Conservation (phyloP, 2,888 invertebrate genomes). For the Mylabris sibirica region DNA sequence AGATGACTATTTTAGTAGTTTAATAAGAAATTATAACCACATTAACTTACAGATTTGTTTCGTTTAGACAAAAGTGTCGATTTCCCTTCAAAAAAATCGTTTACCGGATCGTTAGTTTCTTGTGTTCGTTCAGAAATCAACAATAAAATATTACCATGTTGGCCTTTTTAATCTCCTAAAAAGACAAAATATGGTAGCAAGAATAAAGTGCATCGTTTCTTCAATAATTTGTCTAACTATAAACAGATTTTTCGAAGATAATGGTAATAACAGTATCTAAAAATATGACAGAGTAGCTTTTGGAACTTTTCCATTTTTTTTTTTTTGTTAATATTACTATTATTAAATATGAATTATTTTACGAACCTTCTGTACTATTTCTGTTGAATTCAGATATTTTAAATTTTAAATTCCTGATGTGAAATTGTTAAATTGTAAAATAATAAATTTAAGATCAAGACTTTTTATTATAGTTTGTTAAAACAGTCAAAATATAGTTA, state of each 20-base stretch:
- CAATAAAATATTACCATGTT: constrained; percentile 2
- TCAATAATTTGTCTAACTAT: constrained; percentile 37
- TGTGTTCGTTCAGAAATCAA: background rate
- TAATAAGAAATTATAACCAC: constrained; percentile 21
- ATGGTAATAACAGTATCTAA: constrained; percentile 40
- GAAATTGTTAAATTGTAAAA: background rate
- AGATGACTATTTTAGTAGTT: constrained; percentile 16
- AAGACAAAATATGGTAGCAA: background rate
- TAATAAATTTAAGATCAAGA: background rate
- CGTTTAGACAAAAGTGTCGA: constrained; percentile 18
- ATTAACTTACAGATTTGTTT: constrained; percentile 13
- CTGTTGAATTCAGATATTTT: background rate
- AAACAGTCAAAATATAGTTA: background rate
- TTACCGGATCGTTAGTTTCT: background rate
- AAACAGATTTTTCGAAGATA: constrained; percentile 36
- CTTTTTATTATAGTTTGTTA: constrained; percentile 20
- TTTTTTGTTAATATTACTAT: constrained; percentile 32
- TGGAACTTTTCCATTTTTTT: constrained; percentile 43
- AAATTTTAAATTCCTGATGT: background rate
- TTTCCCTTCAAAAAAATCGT: background rate
- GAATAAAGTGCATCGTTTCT: constrained; percentile 13
- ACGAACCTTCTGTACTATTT: constrained; percentile 33
- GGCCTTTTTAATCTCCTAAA: constrained; percentile 6
- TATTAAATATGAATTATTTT: constrained; percentile 30
- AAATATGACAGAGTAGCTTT: constrained; percentile 39